These are phyloP conservation scores for Acipenser transmontanus DNA, from an alignment of 2,797 vertebrate species.

Conservation along the genomic window DNA sequence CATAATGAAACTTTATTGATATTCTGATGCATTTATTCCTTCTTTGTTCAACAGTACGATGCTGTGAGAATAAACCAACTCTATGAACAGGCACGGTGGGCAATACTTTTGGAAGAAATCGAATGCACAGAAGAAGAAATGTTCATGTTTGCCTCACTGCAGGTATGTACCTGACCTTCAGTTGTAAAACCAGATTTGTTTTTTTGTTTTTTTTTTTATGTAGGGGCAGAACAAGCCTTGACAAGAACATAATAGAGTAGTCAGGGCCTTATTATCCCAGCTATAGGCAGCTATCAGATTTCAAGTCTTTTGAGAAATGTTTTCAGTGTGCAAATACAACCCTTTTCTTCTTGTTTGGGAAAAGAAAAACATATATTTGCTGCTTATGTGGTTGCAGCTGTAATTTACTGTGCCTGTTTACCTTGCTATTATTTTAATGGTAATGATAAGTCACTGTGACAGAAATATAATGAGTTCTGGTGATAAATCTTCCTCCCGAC, in stretches of 20 bases:
- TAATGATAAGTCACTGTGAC: no score
- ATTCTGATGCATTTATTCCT: slow-evolving; percentile 3
- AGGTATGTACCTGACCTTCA: slow-evolving; percentile 55
- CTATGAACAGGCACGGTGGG: slow-evolving; percentile 95
- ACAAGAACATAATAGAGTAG: neutral
- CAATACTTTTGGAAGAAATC: slow-evolving; percentile 88
- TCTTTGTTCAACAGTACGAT: slow-evolving; percentile 71
- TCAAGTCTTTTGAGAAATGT: neutral
- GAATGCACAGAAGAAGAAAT: slow-evolving; percentile 98
- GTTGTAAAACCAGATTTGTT: slow-evolving; percentile 27
- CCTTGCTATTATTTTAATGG: no score
- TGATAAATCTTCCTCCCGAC: no score
- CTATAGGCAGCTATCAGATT: neutral
- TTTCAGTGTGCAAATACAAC: neutral
- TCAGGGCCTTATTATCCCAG: neutral
- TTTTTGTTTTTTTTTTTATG: neutral
- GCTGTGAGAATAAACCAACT: slow-evolving; percentile 90
- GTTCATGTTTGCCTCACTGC: slow-evolving; percentile 92
- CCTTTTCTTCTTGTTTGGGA: no score
- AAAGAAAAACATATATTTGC: no score
- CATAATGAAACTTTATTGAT: no score
- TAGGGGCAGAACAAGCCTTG: slow-evolving; percentile 1
- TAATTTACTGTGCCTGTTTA: no score
- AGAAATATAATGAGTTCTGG: no score
- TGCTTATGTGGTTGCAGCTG: no score